These are phyloP conservation scores for Sycobia sp. DNA, from an alignment of 1,140 invertebrate species.

Conservation along the genomic window DNA sequence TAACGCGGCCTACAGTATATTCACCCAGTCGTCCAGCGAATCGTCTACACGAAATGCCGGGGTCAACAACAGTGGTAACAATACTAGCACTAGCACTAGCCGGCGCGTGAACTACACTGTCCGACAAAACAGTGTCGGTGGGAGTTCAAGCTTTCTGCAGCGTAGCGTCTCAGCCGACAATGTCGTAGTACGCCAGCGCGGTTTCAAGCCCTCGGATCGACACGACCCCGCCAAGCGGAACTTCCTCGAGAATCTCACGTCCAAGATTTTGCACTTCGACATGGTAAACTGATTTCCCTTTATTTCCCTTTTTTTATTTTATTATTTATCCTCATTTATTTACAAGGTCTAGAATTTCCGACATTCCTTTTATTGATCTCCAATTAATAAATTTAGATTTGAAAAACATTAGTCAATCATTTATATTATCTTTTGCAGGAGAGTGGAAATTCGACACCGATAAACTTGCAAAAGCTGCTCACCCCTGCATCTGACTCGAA, in stretches of 20 bases:
- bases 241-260: constrained; percentile 79
- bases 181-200: constrained; percentile 66
- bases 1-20: constrained; percentile 42
- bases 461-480: constrained; percentile 84
- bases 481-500: constrained; percentile 79
- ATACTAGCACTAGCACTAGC: neutral
- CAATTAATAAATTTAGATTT: no score
- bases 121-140: constrained; percentile 26
- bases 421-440: constrained; percentile 57
- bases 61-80: constrained; percentile 41
- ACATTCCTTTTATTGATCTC: no score
- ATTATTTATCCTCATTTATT: neutral
- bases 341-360: no score
- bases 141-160: constrained; percentile 42
- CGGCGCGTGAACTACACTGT: constrained; percentile 43
- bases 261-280: constrained; percentile 78
- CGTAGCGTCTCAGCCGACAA: constrained; percentile 57
- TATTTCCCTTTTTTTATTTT: constrained; percentile 8
- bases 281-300: constrained; percentile 65
- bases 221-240: constrained; percentile 79
- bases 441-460: constrained; percentile 61
- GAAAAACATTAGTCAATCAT: no score
- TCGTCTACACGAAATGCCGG: constrained; percentile 18
- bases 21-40: constrained; percentile 17
- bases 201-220: constrained; percentile 83